Evolutionary conservation across 2,797 vertebrate species (phyloP).

Genomic region (Nyctalus aviator): DNA sequence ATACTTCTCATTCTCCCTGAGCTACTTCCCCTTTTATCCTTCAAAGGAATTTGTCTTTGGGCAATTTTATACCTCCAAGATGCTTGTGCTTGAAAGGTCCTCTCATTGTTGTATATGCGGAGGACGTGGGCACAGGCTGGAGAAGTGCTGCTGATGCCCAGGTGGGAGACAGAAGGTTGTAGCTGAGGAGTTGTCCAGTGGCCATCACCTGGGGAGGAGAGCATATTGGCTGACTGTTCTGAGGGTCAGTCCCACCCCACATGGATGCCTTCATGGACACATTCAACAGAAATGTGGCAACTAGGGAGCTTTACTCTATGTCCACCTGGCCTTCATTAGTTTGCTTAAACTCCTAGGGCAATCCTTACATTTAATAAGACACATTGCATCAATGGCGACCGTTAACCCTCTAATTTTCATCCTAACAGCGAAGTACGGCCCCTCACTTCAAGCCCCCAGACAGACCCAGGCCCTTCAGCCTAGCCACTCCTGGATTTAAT

Average conservation of each 20-base stretch:
- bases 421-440: background rate
- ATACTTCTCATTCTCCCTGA: background rate
- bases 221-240: background rate
- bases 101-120: background rate
- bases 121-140: background rate
- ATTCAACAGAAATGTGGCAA: background rate
- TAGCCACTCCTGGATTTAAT: constrained; percentile 67
- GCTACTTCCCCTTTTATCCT: background rate
- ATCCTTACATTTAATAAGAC: background rate
- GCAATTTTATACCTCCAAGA: background rate
- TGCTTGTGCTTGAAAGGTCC: background rate
- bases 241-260: too few species aligned
- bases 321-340: background rate
- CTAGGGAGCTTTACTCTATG: background rate
- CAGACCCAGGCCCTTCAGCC: background rate
- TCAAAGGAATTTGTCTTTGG: constrained; percentile 21
- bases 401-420: background rate
- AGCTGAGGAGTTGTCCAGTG: rapidly evolving
- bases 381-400: background rate
- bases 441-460: background rate
- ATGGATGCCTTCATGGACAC: background rate
- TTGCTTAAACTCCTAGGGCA: background rate
- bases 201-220: background rate
- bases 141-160: background rate
- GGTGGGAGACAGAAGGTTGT: background rate